Percentiles rank a stretch among this genome's conserved stretches.
phyloP scores from a whole-genome alignment of 2,113 vertebrate genomes.

The Tachycineta bicolor region DNA sequence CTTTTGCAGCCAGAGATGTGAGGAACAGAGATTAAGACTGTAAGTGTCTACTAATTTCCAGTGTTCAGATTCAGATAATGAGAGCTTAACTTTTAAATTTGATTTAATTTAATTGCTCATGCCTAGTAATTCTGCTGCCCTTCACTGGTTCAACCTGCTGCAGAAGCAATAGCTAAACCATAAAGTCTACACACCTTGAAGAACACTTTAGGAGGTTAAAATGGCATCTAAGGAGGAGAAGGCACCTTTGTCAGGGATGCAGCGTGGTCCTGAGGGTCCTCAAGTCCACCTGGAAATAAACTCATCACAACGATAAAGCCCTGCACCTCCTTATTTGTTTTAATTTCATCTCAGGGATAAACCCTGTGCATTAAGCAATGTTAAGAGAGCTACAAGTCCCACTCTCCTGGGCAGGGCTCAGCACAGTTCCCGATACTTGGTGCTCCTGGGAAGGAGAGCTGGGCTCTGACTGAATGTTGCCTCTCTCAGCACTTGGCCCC shows the following conservation, averaged over 20 bases:
- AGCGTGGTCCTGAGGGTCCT: accelerated
- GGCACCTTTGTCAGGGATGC: neutral
- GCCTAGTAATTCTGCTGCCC: neutral
- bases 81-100: constrained; percentile 32
- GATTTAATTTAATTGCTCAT: constrained; percentile 6
- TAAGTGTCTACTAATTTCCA: constrained; percentile 19
- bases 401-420: neutral
- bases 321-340: neutral
- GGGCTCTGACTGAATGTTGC: neutral
- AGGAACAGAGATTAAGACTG: neutral
- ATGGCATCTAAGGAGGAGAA: neutral
- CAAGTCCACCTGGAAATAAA: neutral
- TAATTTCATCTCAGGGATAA: neutral
- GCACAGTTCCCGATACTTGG: neutral
- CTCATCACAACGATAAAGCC: neutral
- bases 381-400: neutral
- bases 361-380: neutral
- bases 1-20: constrained; percentile 4
- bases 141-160: neutral
- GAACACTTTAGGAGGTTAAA: neutral
- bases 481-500: neutral
- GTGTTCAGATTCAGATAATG: constrained; percentile 6
- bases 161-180: neutral
- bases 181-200: neutral
- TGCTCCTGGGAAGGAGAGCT: neutral